Conservation (phyloP, 2,113 vertebrate species). For the Salvelinus namaycush region DNA sequence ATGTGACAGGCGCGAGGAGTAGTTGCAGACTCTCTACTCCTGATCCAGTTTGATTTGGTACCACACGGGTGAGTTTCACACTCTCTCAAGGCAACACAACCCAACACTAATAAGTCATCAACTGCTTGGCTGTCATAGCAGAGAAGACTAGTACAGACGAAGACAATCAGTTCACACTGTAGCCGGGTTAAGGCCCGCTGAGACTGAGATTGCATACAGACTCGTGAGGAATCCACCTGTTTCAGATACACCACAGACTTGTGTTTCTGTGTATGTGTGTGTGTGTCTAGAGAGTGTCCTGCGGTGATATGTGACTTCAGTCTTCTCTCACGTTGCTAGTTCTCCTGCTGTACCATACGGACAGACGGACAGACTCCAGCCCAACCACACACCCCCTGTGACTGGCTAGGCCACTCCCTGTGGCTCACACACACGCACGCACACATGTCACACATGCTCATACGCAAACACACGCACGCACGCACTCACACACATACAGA, state of each 20-base stretch:
- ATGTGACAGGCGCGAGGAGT: slow-evolving; percentile 51
- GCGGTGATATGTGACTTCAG: slow-evolving; percentile 11
- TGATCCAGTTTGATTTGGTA: slow-evolving; percentile 46
- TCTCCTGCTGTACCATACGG: slow-evolving; percentile 55
- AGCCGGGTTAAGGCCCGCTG: slow-evolving; percentile 54
- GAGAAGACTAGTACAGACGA: neutral
- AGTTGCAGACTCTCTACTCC: slow-evolving; percentile 4
- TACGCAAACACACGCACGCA: slow-evolving; percentile 24
- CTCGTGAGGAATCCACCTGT: slow-evolving; percentile 65
- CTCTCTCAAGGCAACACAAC: slow-evolving; percentile 13
- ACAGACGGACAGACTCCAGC: slow-evolving; percentile 67
- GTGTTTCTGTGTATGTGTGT: slow-evolving; percentile 33
- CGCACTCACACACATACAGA: slow-evolving; percentile 39
- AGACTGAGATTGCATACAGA: slow-evolving; percentile 66
- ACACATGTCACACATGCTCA: slow-evolving; percentile 20
- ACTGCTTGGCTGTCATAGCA: neutral
- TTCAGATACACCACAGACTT: slow-evolving; percentile 44
- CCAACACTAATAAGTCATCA: neutral
- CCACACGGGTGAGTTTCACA: slow-evolving; percentile 19
- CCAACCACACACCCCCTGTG: slow-evolving; percentile 51
- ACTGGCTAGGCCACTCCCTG: slow-evolving; percentile 59
- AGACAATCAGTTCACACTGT: slow-evolving; percentile 24
- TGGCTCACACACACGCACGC: slow-evolving; percentile 44
- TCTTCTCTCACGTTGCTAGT: slow-evolving; percentile 60
- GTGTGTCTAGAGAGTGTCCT: slow-evolving; percentile 6